Percentiles rank a stretch among this genome's conserved stretches.
These are phyloP conservation scores for Ips typographus DNA, from an alignment of 1,140 invertebrate genomes.

Conservation along the genomic window DNA sequence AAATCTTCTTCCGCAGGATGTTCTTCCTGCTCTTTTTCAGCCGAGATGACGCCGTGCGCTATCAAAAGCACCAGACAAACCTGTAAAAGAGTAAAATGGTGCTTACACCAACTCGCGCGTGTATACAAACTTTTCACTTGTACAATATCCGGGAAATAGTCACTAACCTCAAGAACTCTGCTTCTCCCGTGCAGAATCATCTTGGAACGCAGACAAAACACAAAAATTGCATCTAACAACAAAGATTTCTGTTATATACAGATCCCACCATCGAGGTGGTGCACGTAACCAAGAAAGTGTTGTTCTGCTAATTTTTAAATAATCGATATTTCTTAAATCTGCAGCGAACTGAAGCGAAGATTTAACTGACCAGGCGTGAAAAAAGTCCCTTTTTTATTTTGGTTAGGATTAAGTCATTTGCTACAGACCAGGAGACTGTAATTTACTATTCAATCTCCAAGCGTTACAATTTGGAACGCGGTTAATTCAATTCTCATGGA, in stretches of 20 bases:
- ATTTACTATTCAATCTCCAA: too few relatives aligned
- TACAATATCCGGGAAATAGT: neutral
- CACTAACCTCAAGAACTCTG: constrained; percentile 34
- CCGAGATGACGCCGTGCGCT: constrained; percentile 2
- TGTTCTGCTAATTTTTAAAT: constrained; percentile 33
- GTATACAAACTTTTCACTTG: neutral
- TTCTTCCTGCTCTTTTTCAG: constrained; percentile 18
- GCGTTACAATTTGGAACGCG: neutral
- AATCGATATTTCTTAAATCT: constrained; percentile 36
- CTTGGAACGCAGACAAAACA: constrained; percentile 23
- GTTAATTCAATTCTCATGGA: constrained; percentile 5
- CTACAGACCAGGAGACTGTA: constrained; percentile 14
- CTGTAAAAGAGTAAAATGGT: neutral
- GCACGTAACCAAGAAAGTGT: constrained; percentile 37
- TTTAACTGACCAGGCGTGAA: constrained; percentile 29
- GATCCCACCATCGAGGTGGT: constrained; percentile 23
- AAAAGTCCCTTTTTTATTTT: constrained; percentile 18
- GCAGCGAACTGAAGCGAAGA: constrained; percentile 32
- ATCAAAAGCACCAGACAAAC: constrained; percentile 19
- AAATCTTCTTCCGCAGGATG: constrained; percentile 9
- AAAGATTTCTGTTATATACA: constrained; percentile 28
- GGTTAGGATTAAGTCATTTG: constrained; percentile 23
- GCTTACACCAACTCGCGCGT: neutral
- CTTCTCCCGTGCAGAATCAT: constrained; percentile 30
- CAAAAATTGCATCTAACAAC: constrained; percentile 34